Percentiles rank a stretch among this genome's conserved stretches.
phyloP scores from a whole-genome alignment of 2,888 invertebrate genomes.

The Diloba caeruleocephala region DNA sequence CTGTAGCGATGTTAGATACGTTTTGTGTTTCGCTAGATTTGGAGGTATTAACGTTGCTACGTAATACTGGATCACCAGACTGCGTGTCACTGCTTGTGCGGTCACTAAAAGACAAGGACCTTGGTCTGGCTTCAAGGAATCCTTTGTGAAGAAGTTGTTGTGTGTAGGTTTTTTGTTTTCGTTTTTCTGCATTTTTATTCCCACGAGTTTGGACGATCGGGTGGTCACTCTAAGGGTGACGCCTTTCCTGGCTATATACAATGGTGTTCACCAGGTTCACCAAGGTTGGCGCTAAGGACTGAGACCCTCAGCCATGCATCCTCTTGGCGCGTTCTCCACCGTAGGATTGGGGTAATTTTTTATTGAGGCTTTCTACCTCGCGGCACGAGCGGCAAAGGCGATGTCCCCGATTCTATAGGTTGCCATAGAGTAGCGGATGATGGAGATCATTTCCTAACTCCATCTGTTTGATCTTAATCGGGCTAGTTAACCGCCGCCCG shows the following conservation, averaged over 20 bases:
- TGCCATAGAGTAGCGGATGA: not conserved
- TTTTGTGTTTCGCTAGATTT: not conserved
- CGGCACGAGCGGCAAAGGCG: slow-evolving; percentile 7
- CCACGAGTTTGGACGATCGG: slow-evolving; percentile 18
- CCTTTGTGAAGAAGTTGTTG: not conserved
- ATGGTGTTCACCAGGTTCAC: slow-evolving; percentile 34
- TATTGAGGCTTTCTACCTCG: slow-evolving; percentile 36
- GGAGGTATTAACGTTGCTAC: not conserved
- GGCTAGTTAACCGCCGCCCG: slow-evolving; percentile 1
- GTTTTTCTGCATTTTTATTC: slow-evolving; percentile 1
- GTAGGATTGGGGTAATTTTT: slow-evolving; percentile 38
- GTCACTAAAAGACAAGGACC: not conserved
- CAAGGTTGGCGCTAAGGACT: slow-evolving; percentile 36
- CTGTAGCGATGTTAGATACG: not conserved
- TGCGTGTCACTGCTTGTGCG: not conserved
- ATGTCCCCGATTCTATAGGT: not conserved
- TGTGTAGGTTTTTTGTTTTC: not conserved
- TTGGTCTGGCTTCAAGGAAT: not conserved
- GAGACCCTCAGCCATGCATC: slow-evolving; percentile 36
- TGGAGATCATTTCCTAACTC: slow-evolving; percentile 7
- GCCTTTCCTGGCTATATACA: slow-evolving; percentile 37
- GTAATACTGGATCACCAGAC: too few species aligned
- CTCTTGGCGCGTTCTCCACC: slow-evolving; percentile 35
- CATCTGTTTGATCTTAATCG: not conserved
- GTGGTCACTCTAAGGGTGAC: slow-evolving; percentile 34